phyloP scores from a whole-genome alignment of 2,888 invertebrate genomes.

The Mimas tiliae region DNA sequence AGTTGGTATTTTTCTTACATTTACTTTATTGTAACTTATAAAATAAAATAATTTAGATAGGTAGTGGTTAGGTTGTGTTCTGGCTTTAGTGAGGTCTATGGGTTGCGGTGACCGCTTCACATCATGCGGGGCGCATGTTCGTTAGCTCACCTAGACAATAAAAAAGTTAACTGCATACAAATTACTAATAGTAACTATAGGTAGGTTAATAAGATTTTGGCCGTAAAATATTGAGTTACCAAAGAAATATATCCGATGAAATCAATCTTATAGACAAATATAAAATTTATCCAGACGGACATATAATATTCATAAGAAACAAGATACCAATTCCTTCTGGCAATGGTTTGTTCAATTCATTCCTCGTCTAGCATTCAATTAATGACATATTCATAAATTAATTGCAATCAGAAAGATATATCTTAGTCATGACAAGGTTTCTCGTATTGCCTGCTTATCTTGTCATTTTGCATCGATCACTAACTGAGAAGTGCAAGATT shows the following conservation, averaged over 20 bases:
- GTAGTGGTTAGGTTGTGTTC: too few relatives aligned
- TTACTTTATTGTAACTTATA: too few relatives aligned
- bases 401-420: background rate
- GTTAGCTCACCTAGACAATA: too few relatives aligned
- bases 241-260: background rate
- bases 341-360: background rate
- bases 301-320: background rate
- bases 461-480: constrained; percentile 3
- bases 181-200: background rate
- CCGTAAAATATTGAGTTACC: background rate
- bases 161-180: background rate
- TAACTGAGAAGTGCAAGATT: constrained; percentile 47
- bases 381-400: background rate
- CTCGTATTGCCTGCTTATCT: background rate
- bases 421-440: constrained; percentile 35
- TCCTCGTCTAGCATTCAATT: background rate
- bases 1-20: too few relatives aligned
- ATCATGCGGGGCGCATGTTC: too few relatives aligned
- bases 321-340: background rate
- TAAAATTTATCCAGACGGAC: background rate
- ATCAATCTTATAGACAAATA: background rate
- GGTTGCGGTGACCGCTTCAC: too few relatives aligned
- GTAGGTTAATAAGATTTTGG: background rate
- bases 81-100: too few relatives aligned
- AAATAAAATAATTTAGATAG: too few relatives aligned